A percentile compares a stretch with the other conserved stretches of the same genome.
phyloP scores from a whole-genome alignment of 2,888 invertebrate genomes.

The Chydorus sphaericus region DNA sequence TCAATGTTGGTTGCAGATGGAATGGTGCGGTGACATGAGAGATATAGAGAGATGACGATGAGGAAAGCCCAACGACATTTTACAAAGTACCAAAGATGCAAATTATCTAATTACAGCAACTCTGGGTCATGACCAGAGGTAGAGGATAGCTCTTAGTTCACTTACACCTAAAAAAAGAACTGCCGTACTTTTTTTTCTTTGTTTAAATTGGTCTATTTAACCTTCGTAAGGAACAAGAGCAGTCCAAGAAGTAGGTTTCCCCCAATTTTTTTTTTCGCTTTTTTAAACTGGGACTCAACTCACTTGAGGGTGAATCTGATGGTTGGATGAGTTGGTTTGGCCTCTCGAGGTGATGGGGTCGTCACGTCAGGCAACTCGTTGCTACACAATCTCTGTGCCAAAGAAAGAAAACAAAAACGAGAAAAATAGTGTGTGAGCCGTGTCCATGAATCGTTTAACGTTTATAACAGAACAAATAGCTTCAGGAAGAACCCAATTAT shows the following conservation, averaged over 20 bases:
- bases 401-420: neutral
- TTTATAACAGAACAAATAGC: neutral
- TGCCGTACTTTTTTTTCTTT: neutral
- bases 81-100: neutral
- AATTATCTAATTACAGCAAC: neutral
- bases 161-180: too few relatives aligned
- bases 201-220: neutral
- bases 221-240: neutral
- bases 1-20: neutral
- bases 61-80: neutral
- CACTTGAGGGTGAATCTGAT: slow-evolving; percentile 11
- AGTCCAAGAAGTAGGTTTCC: neutral
- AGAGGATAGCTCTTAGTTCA: too few relatives aligned
- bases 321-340: neutral
- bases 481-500: neutral
- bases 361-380: slow-evolving; percentile 9
- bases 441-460: too few relatives aligned
- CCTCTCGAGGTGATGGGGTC: slow-evolving; percentile 12
- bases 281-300: neutral
- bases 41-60: neutral
- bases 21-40: neutral
- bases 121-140: neutral
- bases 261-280: neutral
- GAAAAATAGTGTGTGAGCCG: too few relatives aligned
- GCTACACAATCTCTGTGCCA: slow-evolving; percentile 10